phyloP scores from a whole-genome alignment of 1,140 invertebrate species.

The Oedothorax gibbosus region DNA sequence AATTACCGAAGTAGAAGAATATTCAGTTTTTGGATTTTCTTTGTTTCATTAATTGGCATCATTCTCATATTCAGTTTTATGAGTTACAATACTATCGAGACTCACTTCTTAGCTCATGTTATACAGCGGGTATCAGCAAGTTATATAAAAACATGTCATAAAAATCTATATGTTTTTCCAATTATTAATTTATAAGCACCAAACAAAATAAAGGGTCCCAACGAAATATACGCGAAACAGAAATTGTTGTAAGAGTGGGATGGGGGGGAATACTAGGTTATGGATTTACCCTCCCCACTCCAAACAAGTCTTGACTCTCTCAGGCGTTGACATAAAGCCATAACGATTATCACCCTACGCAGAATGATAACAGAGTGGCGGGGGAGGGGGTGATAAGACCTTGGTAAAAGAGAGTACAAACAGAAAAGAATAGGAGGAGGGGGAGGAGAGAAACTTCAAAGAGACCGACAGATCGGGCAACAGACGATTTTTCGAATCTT shows the following conservation, averaged over 20 bases:
- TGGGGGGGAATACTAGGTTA: neutral
- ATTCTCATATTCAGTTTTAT: too few relatives aligned
- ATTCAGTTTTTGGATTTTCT: too few relatives aligned
- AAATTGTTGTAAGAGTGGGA: neutral
- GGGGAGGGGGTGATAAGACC: neutral
- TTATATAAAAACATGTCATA: too few relatives aligned
- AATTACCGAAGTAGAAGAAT: too few relatives aligned
- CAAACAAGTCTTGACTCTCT: neutral
- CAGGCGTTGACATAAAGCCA: conserved; percentile 47
- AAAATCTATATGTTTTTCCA: too few relatives aligned
- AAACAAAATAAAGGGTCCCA: neutral
- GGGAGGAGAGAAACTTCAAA: conserved; percentile 28
- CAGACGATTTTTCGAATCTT: neutral
- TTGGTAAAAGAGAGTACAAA: neutral
- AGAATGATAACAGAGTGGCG: neutral
- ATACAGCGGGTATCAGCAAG: too few relatives aligned
- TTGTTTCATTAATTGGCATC: too few relatives aligned
- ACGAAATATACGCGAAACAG: neutral
- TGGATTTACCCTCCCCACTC: neutral
- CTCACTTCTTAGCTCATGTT: too few relatives aligned
- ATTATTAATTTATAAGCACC: too few relatives aligned
- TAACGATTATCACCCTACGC: conserved; percentile 46
- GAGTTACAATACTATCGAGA: too few relatives aligned
- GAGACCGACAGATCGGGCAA: neutral
- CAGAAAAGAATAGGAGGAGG: neutral